phyloP scores from a whole-genome alignment of 2,888 invertebrate species.

The Sesamia inferens region DNA sequence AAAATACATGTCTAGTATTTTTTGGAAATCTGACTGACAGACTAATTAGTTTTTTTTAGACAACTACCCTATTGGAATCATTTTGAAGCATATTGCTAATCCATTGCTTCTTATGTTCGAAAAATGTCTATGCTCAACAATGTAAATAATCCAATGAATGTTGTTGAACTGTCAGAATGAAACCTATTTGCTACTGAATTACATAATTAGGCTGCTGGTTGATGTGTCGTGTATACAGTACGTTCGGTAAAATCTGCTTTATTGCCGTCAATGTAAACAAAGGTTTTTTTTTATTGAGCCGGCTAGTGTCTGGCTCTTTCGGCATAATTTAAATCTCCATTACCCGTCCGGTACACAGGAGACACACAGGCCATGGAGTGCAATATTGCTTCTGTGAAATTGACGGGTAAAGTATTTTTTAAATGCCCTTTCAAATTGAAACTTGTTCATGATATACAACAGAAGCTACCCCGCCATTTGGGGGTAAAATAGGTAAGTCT shows the following conservation, averaged over 20 bases:
- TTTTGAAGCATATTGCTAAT: too few relatives aligned
- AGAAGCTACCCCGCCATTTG: not conserved
- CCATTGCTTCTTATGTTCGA: too few relatives aligned
- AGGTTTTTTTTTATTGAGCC: constrained; percentile 42
- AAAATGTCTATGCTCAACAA: too few relatives aligned
- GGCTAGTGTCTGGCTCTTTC: constrained; percentile 38
- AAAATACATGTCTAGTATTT: too few relatives aligned
- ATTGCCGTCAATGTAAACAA: constrained; percentile 46
- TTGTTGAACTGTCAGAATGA: too few relatives aligned
- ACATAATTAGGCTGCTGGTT: too few relatives aligned
- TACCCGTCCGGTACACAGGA: constrained; percentile 32
- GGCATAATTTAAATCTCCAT: constrained; percentile 46
- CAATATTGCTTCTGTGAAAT: constrained; percentile 24
- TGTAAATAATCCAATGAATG: too few relatives aligned
- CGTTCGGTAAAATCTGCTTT: constrained; percentile 13
- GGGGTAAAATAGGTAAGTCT: not conserved
- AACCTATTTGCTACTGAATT: too few relatives aligned
- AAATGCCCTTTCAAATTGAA: not conserved
- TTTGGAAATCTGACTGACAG: too few relatives aligned
- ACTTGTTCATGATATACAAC: not conserved
- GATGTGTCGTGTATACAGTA: not conserved
- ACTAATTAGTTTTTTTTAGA: too few relatives aligned
- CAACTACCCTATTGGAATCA: too few relatives aligned
- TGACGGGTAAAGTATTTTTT: constrained; percentile 2
- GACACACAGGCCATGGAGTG: constrained; percentile 24